These are phyloP conservation scores for Caenorhabditis afra DNA, from an alignment of 2,888 invertebrate genomes.

Conservation along the genomic window DNA sequence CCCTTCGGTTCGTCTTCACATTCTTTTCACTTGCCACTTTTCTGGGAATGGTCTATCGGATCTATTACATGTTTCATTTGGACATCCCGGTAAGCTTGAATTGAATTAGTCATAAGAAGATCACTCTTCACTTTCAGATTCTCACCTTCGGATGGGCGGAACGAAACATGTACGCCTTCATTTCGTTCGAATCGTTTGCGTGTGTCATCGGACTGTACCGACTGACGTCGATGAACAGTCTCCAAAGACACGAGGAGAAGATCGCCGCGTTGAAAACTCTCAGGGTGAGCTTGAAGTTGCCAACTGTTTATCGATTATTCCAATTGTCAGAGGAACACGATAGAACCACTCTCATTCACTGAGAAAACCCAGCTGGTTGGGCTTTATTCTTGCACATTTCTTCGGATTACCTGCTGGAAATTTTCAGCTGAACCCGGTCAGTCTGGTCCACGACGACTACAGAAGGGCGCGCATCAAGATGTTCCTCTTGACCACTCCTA, in stretches of 20 bases:
- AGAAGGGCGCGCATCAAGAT: not conserved
- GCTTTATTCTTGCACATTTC: no score
- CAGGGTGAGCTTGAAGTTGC: slow-evolving; percentile 14
- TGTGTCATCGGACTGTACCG: slow-evolving; percentile 33
- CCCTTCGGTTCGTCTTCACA: not conserved
- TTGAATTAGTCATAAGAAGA: no score
- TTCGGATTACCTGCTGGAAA: no score
- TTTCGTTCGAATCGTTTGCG: slow-evolving; percentile 44
- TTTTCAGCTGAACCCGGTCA: slow-evolving; percentile 15
- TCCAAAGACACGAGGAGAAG: slow-evolving; percentile 15
- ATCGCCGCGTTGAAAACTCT: slow-evolving; percentile 4
- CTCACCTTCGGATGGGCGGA: slow-evolving; percentile 36
- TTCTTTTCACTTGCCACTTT: slow-evolving; percentile 5
- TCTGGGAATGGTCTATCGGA: slow-evolving; percentile 18
- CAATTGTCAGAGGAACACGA: no score
- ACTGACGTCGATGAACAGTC: slow-evolving; percentile 5
- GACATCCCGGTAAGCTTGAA: slow-evolving; percentile 10
- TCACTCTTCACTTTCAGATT: slow-evolving; percentile 21
- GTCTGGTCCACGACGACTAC: slow-evolving; percentile 25
- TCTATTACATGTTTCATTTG: slow-evolving; percentile 16
- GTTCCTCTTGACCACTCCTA: slow-evolving; percentile 3
- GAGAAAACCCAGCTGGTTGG: no score
- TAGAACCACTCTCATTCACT: no score
- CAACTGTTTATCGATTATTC: not conserved
- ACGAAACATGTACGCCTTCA: slow-evolving; percentile 31